These are phyloP conservation scores for Pterobdella sp. DNA, from an alignment of 2,888 invertebrate genomes.

Conservation along the genomic window DNA sequence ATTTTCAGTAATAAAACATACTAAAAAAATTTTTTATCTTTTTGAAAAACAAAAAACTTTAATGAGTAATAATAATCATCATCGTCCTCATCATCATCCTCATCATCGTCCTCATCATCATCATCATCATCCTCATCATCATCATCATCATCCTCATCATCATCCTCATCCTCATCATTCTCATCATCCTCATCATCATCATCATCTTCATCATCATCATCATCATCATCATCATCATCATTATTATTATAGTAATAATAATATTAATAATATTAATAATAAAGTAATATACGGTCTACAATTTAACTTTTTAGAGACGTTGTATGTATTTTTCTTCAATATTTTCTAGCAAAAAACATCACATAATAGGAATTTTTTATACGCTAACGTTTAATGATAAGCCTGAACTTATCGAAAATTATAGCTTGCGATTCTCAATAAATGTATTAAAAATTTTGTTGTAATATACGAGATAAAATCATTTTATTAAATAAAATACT, in stretches of 20 bases:
- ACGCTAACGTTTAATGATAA: no score
- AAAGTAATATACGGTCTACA: no score
- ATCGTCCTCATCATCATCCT: background rate
- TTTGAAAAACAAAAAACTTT: background rate
- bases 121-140: background rate
- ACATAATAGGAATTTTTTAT: no score
- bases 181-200: constrained; percentile 20
- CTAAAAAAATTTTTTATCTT: no score
- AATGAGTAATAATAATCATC: background rate
- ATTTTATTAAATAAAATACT: no score
- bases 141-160: constrained; percentile 26
- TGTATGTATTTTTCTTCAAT: no score
- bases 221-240: background rate
- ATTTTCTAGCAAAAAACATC: no score
- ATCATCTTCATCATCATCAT: constrained; percentile 18
- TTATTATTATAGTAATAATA: background rate
- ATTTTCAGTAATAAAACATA: background rate
- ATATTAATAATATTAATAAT: background rate
- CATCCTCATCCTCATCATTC: constrained; percentile 12
- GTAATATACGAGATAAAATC: no score
- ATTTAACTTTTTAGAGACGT: no score
- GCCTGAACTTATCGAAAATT: no score
- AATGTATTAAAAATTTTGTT: no score
- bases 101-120: background rate
- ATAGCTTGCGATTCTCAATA: no score